Conservation (phyloP, 1,140 invertebrate species). For the Phthorimaea operculella region DNA sequence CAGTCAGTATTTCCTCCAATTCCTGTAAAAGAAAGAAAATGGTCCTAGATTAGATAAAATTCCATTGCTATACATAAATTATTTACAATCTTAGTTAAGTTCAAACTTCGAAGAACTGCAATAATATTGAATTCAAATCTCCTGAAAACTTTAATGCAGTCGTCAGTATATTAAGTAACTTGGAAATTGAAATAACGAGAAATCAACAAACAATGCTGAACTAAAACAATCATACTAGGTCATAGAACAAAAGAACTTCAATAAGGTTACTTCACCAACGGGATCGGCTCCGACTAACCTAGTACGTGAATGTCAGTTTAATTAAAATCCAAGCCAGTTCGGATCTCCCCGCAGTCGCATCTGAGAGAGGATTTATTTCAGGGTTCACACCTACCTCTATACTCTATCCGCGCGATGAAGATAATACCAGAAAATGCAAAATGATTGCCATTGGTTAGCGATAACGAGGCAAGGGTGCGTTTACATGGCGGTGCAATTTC, state of each 20-base stretch:
- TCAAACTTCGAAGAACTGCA: too few relatives aligned
- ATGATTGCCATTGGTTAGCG: too few relatives aligned
- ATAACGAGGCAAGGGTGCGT: too few relatives aligned
- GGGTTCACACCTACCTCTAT: neutral
- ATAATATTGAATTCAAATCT: too few relatives aligned
- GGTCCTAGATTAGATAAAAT: conserved; percentile 11
- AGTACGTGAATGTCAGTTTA: conserved; percentile 23
- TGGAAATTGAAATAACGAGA: too few relatives aligned
- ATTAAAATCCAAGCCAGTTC: conserved; percentile 31
- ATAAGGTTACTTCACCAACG: conserved; percentile 9
- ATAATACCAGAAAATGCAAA: too few relatives aligned
- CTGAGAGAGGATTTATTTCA: conserved; percentile 10
- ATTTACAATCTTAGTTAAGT: too few relatives aligned
- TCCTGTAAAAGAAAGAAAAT: conserved; percentile 72
- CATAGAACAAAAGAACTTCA: conserved; percentile 9
- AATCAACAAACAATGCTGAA: too few relatives aligned
- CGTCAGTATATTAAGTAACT: too few relatives aligned
- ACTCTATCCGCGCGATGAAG: too few relatives aligned
- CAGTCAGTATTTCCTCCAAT: conserved; percentile 87
- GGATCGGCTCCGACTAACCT: conserved; percentile 13
- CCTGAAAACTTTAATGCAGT: too few relatives aligned
- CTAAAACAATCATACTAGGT: neutral
- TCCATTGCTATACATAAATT: conserved; percentile 6
- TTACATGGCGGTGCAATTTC: too few relatives aligned
- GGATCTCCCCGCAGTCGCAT: conserved; percentile 16